Percentiles rank a stretch among this genome's conserved stretches.
phyloP scores from a whole-genome alignment of 1,140 invertebrate genomes.

The Hyphantria cunea region DNA sequence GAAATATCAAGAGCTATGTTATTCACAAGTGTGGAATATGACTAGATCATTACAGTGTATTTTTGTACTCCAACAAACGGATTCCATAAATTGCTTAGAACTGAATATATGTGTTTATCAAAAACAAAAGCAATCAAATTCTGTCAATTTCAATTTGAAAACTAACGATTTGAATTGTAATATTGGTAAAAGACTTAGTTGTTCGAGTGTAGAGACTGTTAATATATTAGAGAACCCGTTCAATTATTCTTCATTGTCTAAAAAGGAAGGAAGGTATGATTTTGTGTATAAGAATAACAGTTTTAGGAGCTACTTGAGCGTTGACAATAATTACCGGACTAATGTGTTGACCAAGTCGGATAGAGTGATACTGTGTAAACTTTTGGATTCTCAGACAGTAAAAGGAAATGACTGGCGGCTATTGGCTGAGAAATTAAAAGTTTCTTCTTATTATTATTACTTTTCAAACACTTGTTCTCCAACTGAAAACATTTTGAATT shows the following conservation, averaged over 20 bases:
- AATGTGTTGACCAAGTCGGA: constrained; percentile 81
- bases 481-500: constrained; percentile 96
- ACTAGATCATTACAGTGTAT: constrained; percentile 90
- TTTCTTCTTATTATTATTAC: constrained; percentile 97
- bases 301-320: constrained; percentile 61
- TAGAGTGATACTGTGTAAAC: constrained; percentile 92
- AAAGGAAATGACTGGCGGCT: constrained; percentile 97
- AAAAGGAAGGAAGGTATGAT: constrained; percentile 70
- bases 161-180: constrained; percentile 77
- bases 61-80: constrained; percentile 89
- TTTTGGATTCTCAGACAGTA: constrained; percentile 93
- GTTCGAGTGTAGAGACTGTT: constrained; percentile 68
- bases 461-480: constrained; percentile 97
- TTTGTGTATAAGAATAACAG: constrained; percentile 65
- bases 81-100: constrained; percentile 78
- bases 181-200: constrained; percentile 74
- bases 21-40: constrained; percentile 93
- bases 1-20: constrained; percentile 95
- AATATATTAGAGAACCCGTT: constrained; percentile 77
- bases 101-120: constrained; percentile 74
- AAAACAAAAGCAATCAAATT: constrained; percentile 76
- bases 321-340: constrained; percentile 72
- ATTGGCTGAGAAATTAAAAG: constrained; percentile 93
- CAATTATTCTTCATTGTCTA: constrained; percentile 75
- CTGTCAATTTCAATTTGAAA: constrained; percentile 76